Conservation (phyloP, 2,113 vertebrate species). For the Rhabdomys dilectus region DNA sequence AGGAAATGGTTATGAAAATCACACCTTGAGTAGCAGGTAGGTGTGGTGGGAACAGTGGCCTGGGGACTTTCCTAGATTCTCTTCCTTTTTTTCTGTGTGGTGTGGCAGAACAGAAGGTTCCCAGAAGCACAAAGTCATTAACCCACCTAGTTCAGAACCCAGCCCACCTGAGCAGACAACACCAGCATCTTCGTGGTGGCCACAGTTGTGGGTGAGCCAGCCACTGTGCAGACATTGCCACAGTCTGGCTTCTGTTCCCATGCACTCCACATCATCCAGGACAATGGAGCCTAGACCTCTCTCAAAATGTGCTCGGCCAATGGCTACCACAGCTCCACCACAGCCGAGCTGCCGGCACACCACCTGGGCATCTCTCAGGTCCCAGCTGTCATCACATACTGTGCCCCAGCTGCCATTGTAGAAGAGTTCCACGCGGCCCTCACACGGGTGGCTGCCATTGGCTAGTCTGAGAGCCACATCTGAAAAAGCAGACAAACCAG, state of each 20-base stretch:
- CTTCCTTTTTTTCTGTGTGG: not conserved
- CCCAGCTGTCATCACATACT: conserved; percentile 81
- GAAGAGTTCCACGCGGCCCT: conserved; percentile 77
- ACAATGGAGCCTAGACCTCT: conserved; percentile 69
- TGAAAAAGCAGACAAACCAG: not conserved
- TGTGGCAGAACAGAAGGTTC: not conserved
- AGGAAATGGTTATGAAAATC: not conserved
- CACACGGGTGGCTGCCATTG: conserved; percentile 37
- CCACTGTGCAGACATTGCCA: conserved; percentile 61
- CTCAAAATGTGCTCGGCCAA: conserved; percentile 42
- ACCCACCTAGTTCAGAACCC: not conserved
- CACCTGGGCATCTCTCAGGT: conserved; percentile 75
- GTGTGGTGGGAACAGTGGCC: accelerated
- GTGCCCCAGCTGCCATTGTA: conserved; percentile 76
- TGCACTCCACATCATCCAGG: conserved; percentile 75
- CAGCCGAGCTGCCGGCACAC: conserved; percentile 80
- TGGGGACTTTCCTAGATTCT: not conserved
- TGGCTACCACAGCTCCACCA: conserved; percentile 54
- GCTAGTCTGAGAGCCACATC: conserved; percentile 61
- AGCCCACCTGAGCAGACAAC: conserved; percentile 79
- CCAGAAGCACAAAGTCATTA: accelerated
- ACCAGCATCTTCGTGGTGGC: conserved; percentile 79
- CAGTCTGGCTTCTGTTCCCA: conserved; percentile 69
- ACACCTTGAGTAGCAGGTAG: too few species aligned
- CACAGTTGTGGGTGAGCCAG: conserved; percentile 81